Evolutionary conservation across 2,888 invertebrate genomes (phyloP).

Genomic region (Caenorhabditis parvicauda): DNA sequence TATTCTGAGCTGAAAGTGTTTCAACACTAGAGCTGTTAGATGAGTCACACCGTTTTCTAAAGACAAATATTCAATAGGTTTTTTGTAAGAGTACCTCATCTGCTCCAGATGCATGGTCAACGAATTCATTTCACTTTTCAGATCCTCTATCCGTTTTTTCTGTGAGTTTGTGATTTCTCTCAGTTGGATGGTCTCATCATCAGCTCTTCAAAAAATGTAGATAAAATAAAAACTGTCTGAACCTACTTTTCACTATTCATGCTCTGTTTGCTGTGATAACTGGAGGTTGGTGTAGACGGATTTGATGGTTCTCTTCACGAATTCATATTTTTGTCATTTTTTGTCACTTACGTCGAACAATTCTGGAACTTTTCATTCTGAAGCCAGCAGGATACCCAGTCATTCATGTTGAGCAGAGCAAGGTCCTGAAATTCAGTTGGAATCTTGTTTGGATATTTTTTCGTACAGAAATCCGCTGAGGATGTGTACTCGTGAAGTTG

Average conservation of each 20-base stretch:
- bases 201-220: conserved; percentile 17
- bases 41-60: conserved; percentile 19
- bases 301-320: conserved; percentile 6
- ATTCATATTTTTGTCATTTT: not conserved
- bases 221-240: no score
- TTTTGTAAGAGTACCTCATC: conserved; percentile 18
- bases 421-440: no score
- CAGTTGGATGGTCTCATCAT: conserved; percentile 39
- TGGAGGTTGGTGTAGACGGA: conserved; percentile 23
- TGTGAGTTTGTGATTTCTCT: conserved; percentile 50
- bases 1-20: conserved; percentile 62
- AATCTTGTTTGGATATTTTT: no score
- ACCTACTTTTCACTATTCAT: conserved; percentile 20
- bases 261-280: conserved; percentile 26
- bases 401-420: no score
- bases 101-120: conserved; percentile 35
- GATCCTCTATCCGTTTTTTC: conserved; percentile 42
- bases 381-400: conserved; percentile 55
- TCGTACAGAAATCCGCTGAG: no score
- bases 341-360: conserved; percentile 6
- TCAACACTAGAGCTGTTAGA: conserved; percentile 15
- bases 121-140: conserved; percentile 37
- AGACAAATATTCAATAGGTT: not conserved
- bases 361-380: conserved; percentile 28
- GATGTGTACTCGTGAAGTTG: no score